Base-by-base conservation (phyloP, 2,113 vertebrate species). In the Lepisosteus osseus region DNA sequence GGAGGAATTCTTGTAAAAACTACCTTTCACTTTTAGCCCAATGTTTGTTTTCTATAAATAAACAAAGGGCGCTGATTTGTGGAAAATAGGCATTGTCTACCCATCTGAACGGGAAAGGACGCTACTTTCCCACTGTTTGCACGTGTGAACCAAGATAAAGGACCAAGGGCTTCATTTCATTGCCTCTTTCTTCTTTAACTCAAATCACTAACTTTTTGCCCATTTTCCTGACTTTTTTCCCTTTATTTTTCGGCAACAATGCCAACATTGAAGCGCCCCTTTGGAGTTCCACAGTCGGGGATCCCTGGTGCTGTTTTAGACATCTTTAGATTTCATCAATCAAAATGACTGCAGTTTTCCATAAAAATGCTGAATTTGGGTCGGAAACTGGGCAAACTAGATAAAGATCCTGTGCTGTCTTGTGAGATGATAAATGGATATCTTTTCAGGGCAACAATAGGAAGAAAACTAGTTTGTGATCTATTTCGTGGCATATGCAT, bases 241-340 rank as follows among this genome's bases (percentile, higher is more conserved):
- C 87, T 89, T 69, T 93, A 92, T 94, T 91, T 85, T 84, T 85
- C 86, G 78, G 90, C 88, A 95, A 99, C 97, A 99, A 99, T 97
- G 94, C 91, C 93, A 95, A 95, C 96, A 98, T 92, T 96, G 95
- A 94, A 95, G 94, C 83, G 92, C 96, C 94, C 96, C 86, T 95
- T 92, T 94, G 96, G 95, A 94, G 94, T 91, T 92, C 93, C 97
- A 94, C 97, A 96, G 97, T 96, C 92, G 97, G 96, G 94, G 95
- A 97, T 94, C 97, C 94, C 94, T 92, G 87, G 92, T 94, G 95
- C 95, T 95, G 90, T 95, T 97, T 93, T 94, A 94, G 95, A 95
- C 96, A 96, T 97, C 97, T 97, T 96, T 97, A 95, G 95, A 97
- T 99, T 99, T 98, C 96, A 99, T 99, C 96, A 99, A 99, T 99